Percentiles rank a stretch among this genome's conserved stretches.
Evolutionary conservation across 2,113 vertebrate genomes (phyloP).

Genomic region (Sander vitreus): DNA sequence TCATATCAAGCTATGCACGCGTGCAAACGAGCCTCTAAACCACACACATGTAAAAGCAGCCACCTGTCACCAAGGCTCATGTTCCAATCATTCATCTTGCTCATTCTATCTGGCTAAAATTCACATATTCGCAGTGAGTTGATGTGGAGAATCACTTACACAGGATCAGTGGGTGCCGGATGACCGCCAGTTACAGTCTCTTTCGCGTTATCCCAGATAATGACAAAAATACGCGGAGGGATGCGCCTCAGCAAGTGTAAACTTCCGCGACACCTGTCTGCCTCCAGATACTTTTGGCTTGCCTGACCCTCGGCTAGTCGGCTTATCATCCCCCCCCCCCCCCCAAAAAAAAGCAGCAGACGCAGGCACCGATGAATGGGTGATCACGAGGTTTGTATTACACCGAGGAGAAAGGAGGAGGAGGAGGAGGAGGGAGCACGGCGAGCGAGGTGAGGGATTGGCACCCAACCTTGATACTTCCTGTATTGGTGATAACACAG

Average conservation of each 20-base stretch:
- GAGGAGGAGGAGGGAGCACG: slow-evolving; percentile 42
- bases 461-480: slow-evolving; percentile 61
- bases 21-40: slow-evolving; percentile 9
- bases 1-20: slow-evolving; percentile 14
- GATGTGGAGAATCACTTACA: slow-evolving; percentile 79
- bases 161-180: slow-evolving; percentile 71
- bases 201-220: slow-evolving; percentile 64
- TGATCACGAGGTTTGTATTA: slow-evolving; percentile 85
- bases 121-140: slow-evolving; percentile 43
- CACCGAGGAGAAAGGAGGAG: slow-evolving; percentile 32
- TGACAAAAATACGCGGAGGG: slow-evolving; percentile 54
- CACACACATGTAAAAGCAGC: slow-evolving; percentile 5
- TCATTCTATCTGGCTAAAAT: slow-evolving; percentile 15
- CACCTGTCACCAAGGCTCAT: slow-evolving; percentile 29
- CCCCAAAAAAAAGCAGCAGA: slow-evolving; percentile 51
- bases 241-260: slow-evolving; percentile 61
- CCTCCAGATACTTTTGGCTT: slow-evolving; percentile 64
- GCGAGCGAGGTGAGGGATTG: slow-evolving; percentile 73
- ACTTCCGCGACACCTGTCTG: slow-evolving; percentile 79
- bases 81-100: slow-evolving; percentile 26
- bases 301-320: slow-evolving; percentile 31
- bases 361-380: slow-evolving; percentile 70
- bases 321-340: slow-evolving; percentile 39
- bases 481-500: slow-evolving; percentile 42
- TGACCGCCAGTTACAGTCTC: slow-evolving; percentile 74